Evolutionary conservation across 1,140 invertebrate genomes (phyloP).

Genomic region (Ceratina japonica): DNA sequence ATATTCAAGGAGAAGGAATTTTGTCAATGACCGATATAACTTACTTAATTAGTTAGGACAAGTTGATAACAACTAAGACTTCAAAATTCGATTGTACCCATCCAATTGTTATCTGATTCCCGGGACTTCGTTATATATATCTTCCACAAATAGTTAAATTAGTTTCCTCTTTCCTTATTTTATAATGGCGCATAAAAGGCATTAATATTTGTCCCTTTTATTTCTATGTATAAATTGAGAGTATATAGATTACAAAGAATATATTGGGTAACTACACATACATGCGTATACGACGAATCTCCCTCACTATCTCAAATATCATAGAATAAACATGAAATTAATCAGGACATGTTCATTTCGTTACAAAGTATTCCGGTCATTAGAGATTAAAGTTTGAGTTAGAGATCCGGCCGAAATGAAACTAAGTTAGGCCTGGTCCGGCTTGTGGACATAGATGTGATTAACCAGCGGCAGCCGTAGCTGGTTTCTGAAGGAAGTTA

Average conservation of each 20-base stretch:
- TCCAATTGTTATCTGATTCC: neutral
- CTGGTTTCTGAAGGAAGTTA: slow-evolving; percentile 31
- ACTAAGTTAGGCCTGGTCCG: slow-evolving; percentile 7
- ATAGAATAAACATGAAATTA: neutral
- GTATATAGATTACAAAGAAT: no score
- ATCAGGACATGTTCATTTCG: slow-evolving; percentile 20
- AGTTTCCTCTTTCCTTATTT: no score
- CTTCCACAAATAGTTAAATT: neutral
- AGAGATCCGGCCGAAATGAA: slow-evolving; percentile 22
- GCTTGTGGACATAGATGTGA: slow-evolving; percentile 4
- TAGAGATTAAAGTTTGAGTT: slow-evolving; percentile 23
- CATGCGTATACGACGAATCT: no score
- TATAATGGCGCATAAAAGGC: no score
- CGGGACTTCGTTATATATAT: neutral
- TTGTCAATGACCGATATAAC: neutral
- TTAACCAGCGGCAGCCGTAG: neutral
- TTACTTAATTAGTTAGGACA: slow-evolving; percentile 1
- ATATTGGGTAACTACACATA: no score
- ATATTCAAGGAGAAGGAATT: no score
- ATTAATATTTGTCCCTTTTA: no score
- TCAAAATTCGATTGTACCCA: neutral
- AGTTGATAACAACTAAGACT: neutral
- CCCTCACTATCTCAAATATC: no score
- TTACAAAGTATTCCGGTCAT: slow-evolving; percentile 21
- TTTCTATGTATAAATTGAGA: no score